Evolutionary conservation across 2,113 vertebrate genomes (phyloP), one percentile per base, ranked within the genome.

Genomic region (Mesoclemmys tuberculata): DNA sequence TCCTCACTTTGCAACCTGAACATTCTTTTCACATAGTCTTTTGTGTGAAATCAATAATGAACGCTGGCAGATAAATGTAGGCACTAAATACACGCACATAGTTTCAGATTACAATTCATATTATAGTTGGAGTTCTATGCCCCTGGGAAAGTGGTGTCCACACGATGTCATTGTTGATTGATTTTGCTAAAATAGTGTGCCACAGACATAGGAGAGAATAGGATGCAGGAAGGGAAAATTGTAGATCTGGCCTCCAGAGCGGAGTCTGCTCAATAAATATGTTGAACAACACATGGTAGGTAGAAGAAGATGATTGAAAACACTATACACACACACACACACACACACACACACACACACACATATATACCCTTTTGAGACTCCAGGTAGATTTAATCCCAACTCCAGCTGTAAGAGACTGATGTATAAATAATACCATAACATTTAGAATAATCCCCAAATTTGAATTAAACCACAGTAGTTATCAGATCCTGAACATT

Each of bases 181-280:
- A 48, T 84, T 95, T 95, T 94, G 48, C 74, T 84, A 49, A 90
- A 88, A 92, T 82, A 87, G 46, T 84, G 21, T 52, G 92, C 56
- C 75, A 56, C 55, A 82, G 82, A 24, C 55, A 7, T 13, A 27
- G 80, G 79, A 88, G 81, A 11, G 84, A 68, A 61, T 79, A 79
- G 84, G 41, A 52, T 58, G 80, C 61, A 68, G 80, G 78, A 90
- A 46, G 87, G 88, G 87, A 74, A 79, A 52, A 71, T 94, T 46
- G 74, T 8, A 10, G 7, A 82, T 94, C 55, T 1, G 2, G 29
- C 48, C 64, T 84, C 41, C 56, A n/a, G 56, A 90, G 22, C 13
- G 46, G 22, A 44, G 84, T 27, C 5, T 51, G 14, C 68, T 38
- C 35, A 38, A 71, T 22, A 16, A 41, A 44, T 74, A 8, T 75